Conservation (phyloP, 2,888 invertebrate genomes). For the Cylindroiulus punctatus region DNA sequence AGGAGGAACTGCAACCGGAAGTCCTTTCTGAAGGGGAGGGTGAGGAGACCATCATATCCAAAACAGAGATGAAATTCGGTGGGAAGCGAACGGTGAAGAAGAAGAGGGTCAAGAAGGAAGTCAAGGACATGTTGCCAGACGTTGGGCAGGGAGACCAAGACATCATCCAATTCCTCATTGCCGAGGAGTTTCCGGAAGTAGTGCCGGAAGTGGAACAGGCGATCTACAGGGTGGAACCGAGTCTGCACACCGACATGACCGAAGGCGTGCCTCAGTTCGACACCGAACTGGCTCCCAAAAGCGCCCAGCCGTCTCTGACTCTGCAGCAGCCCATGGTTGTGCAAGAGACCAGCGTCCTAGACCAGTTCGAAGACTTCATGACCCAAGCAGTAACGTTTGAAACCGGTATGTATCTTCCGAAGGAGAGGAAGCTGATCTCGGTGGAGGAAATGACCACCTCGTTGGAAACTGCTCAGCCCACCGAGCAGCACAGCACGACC, state of each 20-base stretch:
- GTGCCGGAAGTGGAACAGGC: not conserved
- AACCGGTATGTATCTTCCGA: slow-evolving; percentile 44
- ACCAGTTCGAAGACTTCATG: slow-evolving; percentile 49
- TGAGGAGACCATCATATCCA: slow-evolving; percentile 24
- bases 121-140: not conserved
- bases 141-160: not conserved
- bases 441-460: slow-evolving; percentile 37
- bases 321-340: not conserved
- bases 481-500: slow-evolving; percentile 21
- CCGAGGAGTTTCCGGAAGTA: slow-evolving; percentile 12
- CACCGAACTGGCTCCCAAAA: not conserved
- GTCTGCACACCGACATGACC: not conserved
- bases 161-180: not conserved
- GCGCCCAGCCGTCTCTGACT: not conserved
- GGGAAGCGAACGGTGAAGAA: not conserved
- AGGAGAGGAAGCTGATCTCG: slow-evolving; percentile 40
- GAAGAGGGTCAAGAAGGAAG: not conserved
- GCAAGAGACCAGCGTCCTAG: slow-evolving; percentile 5
- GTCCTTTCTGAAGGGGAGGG: slow-evolving; percentile 50
- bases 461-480: slow-evolving; percentile 42
- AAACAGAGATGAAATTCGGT: slow-evolving; percentile 30
- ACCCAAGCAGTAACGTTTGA: slow-evolving; percentile 44
- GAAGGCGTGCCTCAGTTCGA: slow-evolving; percentile 47
- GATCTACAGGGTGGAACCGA: slow-evolving; percentile 27
- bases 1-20: slow-evolving; percentile 38